Percentiles rank a stretch among this genome's conserved stretches.
phyloP scores from a whole-genome alignment of 2,888 invertebrate species.

The Drosophila niveifrons region DNA sequence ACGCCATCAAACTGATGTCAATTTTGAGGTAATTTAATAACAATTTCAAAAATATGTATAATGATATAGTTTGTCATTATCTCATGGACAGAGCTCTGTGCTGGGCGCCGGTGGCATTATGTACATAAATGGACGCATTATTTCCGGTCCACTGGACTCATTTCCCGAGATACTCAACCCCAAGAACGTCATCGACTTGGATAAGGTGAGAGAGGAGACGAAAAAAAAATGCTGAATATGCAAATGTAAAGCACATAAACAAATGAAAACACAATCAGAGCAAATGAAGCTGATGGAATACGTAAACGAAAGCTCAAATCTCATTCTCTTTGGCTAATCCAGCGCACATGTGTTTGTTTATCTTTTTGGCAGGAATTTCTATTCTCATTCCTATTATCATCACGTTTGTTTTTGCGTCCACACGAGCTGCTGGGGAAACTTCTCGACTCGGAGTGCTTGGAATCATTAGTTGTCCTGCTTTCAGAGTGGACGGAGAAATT shows the following conservation, averaged over 20 bases:
- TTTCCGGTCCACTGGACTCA: conserved; percentile 85
- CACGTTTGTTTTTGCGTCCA: conserved; percentile 85
- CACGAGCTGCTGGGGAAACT: conserved; percentile 85
- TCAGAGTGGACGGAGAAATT: conserved; percentile 85
- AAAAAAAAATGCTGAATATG: neutral
- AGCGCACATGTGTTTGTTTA: conserved; percentile 30
- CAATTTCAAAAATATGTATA: conserved; percentile 24
- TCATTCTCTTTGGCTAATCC: neutral
- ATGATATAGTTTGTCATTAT: conserved; percentile 7
- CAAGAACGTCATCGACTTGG: conserved; percentile 82
- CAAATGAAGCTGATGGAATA: conserved; percentile 12
- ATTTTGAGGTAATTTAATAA: conserved; percentile 80
- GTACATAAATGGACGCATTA: conserved; percentile 84
- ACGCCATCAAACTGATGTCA: conserved; percentile 82
- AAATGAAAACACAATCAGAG: conserved; percentile 13
- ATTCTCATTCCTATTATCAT: conserved; percentile 85
- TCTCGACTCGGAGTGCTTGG: conserved; percentile 83
- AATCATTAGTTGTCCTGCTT: conserved; percentile 83
- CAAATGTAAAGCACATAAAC: neutral
- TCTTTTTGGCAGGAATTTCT: conserved; percentile 82
- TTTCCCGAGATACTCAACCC: conserved; percentile 83
- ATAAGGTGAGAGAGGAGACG: conserved; percentile 77
- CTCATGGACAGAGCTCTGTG: conserved; percentile 78
- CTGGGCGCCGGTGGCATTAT: conserved; percentile 84
- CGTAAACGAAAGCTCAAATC: neutral